phyloP scores from a whole-genome alignment of 1,140 invertebrate genomes.

The Drosophila murphyi region DNA sequence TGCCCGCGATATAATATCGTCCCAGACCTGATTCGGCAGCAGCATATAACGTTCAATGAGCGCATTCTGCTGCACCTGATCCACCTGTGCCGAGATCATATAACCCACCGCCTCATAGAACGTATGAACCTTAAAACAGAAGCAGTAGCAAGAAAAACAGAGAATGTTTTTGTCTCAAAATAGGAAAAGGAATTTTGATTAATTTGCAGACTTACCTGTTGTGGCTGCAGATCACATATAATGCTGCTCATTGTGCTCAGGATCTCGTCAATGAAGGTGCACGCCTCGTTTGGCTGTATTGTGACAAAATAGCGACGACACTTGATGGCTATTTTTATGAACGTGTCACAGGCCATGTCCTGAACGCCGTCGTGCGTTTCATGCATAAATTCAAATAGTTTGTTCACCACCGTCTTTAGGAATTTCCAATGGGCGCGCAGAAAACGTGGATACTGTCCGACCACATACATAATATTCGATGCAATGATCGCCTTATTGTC shows the following conservation, averaged over 20 bases:
- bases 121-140: conserved; percentile 93
- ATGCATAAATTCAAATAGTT: conserved; percentile 99
- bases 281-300: conserved; percentile 97
- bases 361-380: conserved; percentile 99
- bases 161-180: neutral
- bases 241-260: conserved; percentile 97
- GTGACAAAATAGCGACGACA: conserved; percentile 99
- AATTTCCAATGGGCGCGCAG: conserved; percentile 99
- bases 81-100: conserved; percentile 98
- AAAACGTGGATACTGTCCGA: conserved; percentile 99
- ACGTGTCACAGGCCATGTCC: conserved; percentile 99
- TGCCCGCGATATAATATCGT: conserved; percentile 98
- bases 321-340: conserved; percentile 99
- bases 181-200: neutral
- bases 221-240: conserved; percentile 99
- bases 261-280: conserved; percentile 99
- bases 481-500: conserved; percentile 99
- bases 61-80: conserved; percentile 94
- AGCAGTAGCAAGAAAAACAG: neutral
- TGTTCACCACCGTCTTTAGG: conserved; percentile 99
- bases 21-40: conserved; percentile 99
- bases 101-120: conserved; percentile 99
- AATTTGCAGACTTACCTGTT: conserved; percentile 88
- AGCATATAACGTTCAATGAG: conserved; percentile 99
- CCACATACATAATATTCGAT: conserved; percentile 99